These are phyloP conservation scores for Mionectes macconnelli DNA, from an alignment of 2,113 vertebrate species.

Conservation along the genomic window DNA sequence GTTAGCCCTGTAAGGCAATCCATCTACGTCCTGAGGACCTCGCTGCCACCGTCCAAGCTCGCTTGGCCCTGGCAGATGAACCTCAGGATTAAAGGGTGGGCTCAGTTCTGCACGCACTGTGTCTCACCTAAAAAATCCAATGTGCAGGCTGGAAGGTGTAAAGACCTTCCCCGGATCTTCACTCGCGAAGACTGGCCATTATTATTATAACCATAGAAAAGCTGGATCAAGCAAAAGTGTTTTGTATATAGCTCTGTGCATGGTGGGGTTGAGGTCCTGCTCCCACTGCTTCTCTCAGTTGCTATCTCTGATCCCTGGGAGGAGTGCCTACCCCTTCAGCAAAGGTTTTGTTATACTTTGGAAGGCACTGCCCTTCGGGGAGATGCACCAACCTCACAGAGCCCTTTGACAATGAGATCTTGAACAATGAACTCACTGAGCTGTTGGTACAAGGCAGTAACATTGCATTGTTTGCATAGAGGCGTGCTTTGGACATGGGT, in stretches of 20 bases:
- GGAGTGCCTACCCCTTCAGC: neutral
- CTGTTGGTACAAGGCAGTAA: neutral
- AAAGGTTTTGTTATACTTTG: neutral
- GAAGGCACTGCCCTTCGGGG: neutral
- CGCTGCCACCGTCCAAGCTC: too few species aligned
- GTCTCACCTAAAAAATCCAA: too few species aligned
- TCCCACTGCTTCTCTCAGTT: rapidly evolving
- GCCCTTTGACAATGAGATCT: neutral
- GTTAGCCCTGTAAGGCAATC: too few species aligned
- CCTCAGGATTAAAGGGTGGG: too few species aligned
- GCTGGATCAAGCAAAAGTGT: neutral
- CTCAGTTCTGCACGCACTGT: too few species aligned
- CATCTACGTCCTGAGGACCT: too few species aligned
- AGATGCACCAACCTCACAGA: neutral
- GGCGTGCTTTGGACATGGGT: neutral
- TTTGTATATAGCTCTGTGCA: neutral
- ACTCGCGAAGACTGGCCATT: too few species aligned
- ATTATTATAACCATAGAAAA: neutral
- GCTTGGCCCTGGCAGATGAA: too few species aligned
- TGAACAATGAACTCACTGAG: neutral
- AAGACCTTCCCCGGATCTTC: too few species aligned
- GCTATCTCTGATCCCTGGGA: neutral
- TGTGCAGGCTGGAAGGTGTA: too few species aligned
- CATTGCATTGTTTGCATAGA: rapidly evolving
- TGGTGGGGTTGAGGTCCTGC: neutral